Evolutionary conservation across 2,888 invertebrate species (phyloP).

Genomic region (Epiperipatus broadwayi): DNA sequence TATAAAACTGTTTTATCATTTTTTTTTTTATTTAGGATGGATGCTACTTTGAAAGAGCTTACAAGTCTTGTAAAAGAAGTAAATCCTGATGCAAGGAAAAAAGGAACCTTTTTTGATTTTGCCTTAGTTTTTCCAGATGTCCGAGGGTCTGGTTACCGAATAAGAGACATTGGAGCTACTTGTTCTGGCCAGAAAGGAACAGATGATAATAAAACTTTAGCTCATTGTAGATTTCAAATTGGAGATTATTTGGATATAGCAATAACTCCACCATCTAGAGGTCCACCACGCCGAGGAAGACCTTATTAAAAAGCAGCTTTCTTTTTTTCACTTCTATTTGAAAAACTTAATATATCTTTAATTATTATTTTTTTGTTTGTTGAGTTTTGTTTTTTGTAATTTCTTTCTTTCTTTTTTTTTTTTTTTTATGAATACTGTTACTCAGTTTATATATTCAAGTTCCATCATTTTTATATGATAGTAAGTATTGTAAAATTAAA

Average conservation of each 20-base stretch:
- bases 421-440: no score
- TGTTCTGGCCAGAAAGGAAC: constrained; percentile 75
- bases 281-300: constrained; percentile 14
- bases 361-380: no score
- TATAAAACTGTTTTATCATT: no score
- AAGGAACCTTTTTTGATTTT: constrained; percentile 94
- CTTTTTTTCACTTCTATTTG: no score
- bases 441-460: no score
- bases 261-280: constrained; percentile 36
- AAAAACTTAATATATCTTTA: no score
- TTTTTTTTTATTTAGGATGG: constrained; percentile 41
- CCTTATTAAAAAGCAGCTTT: no score
- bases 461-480: no score
- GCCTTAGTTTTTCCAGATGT: constrained; percentile 42
- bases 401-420: no score
- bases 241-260: constrained; percentile 96
- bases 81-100: constrained; percentile 81
- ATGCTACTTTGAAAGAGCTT: constrained; percentile 86
- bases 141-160: constrained; percentile 48
- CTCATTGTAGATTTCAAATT: constrained; percentile 53
- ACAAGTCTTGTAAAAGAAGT: constrained; percentile 95
- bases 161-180: constrained; percentile 85
- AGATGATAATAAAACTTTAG: constrained; percentile 80
- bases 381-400: no score
- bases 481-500: no score